phyloP scores from a whole-genome alignment of 2,888 invertebrate genomes.

The Elysia crispata region DNA sequence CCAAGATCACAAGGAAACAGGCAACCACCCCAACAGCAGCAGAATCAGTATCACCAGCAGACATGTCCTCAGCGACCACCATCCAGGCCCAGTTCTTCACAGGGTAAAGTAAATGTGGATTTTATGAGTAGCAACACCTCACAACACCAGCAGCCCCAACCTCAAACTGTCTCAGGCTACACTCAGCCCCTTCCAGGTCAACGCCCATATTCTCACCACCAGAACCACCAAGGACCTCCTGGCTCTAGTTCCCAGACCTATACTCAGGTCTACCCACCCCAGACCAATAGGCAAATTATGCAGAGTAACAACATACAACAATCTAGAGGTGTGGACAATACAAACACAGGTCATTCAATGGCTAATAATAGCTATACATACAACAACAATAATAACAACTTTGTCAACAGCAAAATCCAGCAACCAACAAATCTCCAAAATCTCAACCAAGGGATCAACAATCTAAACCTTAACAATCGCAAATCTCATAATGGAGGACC shows the following conservation, averaged over 20 bases:
- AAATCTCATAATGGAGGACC: constrained; percentile 18
- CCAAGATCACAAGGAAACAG: background rate
- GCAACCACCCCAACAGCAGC: background rate
- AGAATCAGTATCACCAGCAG: constrained; percentile 18
- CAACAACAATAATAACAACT: too few relatives aligned
- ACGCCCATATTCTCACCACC: background rate
- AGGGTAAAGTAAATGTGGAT: background rate
- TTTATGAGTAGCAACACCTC: constrained; percentile 3
- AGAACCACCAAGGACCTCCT: background rate
- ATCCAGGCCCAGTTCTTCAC: background rate
- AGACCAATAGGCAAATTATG: background rate
- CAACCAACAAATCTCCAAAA: constrained; percentile 36
- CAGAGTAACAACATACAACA: background rate
- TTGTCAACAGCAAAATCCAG: background rate
- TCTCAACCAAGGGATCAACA: constrained; percentile 10
- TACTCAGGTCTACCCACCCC: background rate
- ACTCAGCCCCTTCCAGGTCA: constrained; percentile 40
- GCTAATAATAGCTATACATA: too few relatives aligned
- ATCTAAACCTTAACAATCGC: background rate
- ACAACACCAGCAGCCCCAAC: background rate
- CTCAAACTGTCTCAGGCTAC: constrained; percentile 37
- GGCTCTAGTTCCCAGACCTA: too few relatives aligned
- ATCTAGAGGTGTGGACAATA: background rate
- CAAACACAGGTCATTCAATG: background rate
- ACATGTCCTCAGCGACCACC: background rate